phyloP scores from a whole-genome alignment of 1,140 invertebrate species.

The Camponotus vicinus region DNA sequence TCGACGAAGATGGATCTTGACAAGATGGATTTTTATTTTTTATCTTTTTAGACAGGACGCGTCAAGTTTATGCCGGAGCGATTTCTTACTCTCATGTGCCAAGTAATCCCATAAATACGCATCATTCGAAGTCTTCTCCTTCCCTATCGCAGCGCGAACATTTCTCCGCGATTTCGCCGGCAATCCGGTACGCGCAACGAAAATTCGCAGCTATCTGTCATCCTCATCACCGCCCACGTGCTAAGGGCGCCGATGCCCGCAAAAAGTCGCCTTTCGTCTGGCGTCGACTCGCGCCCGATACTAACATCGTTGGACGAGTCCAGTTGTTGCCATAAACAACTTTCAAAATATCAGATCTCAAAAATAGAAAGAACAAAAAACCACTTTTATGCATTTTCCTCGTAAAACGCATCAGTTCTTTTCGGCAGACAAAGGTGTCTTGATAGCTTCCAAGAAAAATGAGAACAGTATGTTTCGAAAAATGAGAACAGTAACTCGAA shows the following conservation, averaged over 20 bases:
- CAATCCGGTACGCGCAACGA: conserved; percentile 2
- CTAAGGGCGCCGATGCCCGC: conserved; percentile 7
- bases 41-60: conserved; percentile 60
- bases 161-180: conserved; percentile 50
- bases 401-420: conserved; percentile 3
- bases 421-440: neutral
- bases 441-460: conserved; percentile 8
- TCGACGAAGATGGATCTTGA: conserved; percentile 11
- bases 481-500: neutral
- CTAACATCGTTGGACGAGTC: conserved; percentile 19
- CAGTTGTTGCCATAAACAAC: conserved; percentile 37
- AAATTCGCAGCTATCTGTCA: conserved; percentile 55
- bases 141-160: neutral
- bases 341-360: conserved; percentile 31
- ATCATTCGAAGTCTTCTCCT: conserved; percentile 51
- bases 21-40: conserved; percentile 69
- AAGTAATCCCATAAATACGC: conserved; percentile 68
- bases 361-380: conserved; percentile 32
- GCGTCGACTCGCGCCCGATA: conserved; percentile 30
- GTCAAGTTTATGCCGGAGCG: conserved; percentile 71
- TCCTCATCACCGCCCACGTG: conserved; percentile 11
- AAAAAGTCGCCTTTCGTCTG: conserved; percentile 40
- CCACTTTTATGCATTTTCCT: conserved; percentile 16
- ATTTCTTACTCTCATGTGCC: conserved; percentile 62
- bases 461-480: neutral